Percentiles rank a stretch among this genome's conserved stretches.
Evolutionary conservation across 2,888 invertebrate species (phyloP).

Genomic region (Autographa pulchrina): DNA sequence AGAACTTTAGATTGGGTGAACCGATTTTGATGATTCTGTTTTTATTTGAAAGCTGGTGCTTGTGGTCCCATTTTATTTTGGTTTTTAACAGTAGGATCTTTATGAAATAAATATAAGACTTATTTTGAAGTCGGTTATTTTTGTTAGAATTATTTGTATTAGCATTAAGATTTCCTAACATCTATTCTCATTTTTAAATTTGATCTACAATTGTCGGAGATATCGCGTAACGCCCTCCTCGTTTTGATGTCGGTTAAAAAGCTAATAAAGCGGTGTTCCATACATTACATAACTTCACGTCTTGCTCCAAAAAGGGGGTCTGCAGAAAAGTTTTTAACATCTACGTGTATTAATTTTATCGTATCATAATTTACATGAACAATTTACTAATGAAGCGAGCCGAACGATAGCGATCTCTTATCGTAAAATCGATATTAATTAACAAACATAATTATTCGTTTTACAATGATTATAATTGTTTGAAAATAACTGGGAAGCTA

Average conservation of each 20-base stretch:
- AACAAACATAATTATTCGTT: slow-evolving; percentile 4
- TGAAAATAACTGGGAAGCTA: not conserved
- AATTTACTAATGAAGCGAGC: not conserved
- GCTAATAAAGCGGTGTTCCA: not conserved
- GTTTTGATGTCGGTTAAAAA: too few relatives aligned
- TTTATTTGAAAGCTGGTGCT: too few relatives aligned
- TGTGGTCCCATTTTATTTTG: not conserved
- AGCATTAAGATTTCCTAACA: too few relatives aligned
- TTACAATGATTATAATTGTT: not conserved
- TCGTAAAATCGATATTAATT: slow-evolving; percentile 1
- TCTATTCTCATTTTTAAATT: too few relatives aligned
- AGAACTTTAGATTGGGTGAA: too few relatives aligned
- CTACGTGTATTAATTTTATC: not conserved
- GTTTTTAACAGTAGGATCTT: too few relatives aligned
- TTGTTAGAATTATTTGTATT: too few relatives aligned
- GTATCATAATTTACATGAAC: slow-evolving; percentile 3
- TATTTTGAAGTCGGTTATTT: too few relatives aligned
- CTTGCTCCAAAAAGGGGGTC: not conserved
- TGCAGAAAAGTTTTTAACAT: not conserved
- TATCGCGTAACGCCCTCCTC: too few relatives aligned
- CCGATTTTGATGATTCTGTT: too few relatives aligned
- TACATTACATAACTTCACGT: not conserved
- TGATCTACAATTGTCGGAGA: too few relatives aligned
- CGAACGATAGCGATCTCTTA: not conserved
- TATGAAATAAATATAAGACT: too few relatives aligned